Evolutionary conservation across 2,797 vertebrate species (phyloP), one percentile per base, ranked within the genome.

Genomic region (Aulostomus chinensis): DNA sequence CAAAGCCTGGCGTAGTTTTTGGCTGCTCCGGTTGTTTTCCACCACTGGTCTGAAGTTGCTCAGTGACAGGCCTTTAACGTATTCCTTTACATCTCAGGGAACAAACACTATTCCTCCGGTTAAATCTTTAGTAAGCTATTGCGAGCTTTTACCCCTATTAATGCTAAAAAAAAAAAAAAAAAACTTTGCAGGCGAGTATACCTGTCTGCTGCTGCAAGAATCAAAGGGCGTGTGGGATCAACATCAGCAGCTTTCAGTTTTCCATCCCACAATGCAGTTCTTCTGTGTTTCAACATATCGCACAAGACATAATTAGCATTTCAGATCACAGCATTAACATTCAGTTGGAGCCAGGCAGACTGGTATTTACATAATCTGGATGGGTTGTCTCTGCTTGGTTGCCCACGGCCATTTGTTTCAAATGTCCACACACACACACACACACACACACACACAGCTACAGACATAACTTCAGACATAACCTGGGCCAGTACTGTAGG

Each of bases 361-460:
- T 73, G 59, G 70, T 85, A 84, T 88, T 89, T 86, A 86, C 86
- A 88, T 89, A 85, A 87, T 84, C 78, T 85, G 78, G 80, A 84
- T 73, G 68, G 80, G 81, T 76, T 71, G 76, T 81, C 73, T 81
- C 69, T 75, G 75, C 72, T 77, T 60, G 42, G 40, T 68, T 47
- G 81, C 86, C 83, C 11, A 4, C 16, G 70, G 84, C 69, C 59
- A 80, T 86, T 86, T 77, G 78, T 81, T 84, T 81, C 63, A 86
- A 83, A 85, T 80, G 84, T 87, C 81, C 84, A 73, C 72, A 69
- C 49, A 58, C 43, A 78, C 58, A n/a, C n/a, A n/a, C n/a, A n/a
- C n/a, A n/a, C n/a, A n/a, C n/a, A n/a, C n/a, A 64, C 68, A 62
- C 48, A 78, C 62, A 66, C 67, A 58, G 61, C 54, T 51, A 47